Base-by-base conservation (phyloP, 2,888 invertebrate species). In the Stenodera caucasica region DNA sequence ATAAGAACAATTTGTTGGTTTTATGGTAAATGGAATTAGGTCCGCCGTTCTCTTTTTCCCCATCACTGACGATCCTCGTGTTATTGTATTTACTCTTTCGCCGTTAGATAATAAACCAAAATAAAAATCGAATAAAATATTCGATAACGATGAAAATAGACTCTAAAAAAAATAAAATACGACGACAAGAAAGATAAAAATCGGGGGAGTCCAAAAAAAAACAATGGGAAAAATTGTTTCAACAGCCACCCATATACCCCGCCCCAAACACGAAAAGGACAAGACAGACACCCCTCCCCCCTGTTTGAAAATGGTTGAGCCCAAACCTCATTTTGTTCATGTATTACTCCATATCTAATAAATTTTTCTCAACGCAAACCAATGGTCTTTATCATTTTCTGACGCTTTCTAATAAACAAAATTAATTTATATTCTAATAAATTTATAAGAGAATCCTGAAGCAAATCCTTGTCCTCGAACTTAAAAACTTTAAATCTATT, bases 291-390 rank as follows among this genome's bases (percentile, higher is more conserved):
- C 78, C 80, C 81, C 81, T 76, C 74, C 68, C 81, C 81, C 76
- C 74, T 67, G 70, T 68, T 70, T 68, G 67, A 75, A 73, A 81
- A 80, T 82, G 82, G 82, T 81, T 81, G 70, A 71, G 78, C 74
- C 82, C 81, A 72, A 80, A 78, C 80, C 81, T 80, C 80, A 80
- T 81, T 81, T 80, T 80, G 81, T 80, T 79, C 80, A 78, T 79
- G 76, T 76, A 75, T 72, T 40, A 74, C 76, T 75, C 75, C 71
- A 72, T 75, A 77, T 75, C 78, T 77, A 75, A 75, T 78, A 77
- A 78, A 72, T 79, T 79, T 79, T 79, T 76, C 78, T 74, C 73
- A 72, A 79, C 78, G 78, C 68, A 69, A 64, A 70, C 71, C 68
- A 67, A 64, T 66, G 69, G 66, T 71, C 71, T 72, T 66, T 70